Evolutionary conservation across 2,113 vertebrate species (phyloP).

Genomic region (Perognathus longimembris): DNA sequence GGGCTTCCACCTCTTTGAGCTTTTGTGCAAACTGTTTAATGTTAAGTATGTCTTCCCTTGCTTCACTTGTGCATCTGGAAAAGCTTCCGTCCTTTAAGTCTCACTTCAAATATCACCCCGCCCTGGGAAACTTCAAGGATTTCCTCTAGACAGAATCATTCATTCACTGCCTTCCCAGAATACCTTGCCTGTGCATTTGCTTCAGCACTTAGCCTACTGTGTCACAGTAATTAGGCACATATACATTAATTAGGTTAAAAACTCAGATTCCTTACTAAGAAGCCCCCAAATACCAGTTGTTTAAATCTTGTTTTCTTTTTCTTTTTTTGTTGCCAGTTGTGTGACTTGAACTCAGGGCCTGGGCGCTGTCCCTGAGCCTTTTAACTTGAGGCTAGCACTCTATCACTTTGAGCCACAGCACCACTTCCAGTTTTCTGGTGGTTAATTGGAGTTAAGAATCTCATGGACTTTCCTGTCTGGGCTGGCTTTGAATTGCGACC

Average conservation of each 20-base stretch:
- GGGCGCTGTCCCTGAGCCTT: no score
- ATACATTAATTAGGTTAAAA: not conserved
- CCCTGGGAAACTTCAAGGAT: conserved; percentile 8
- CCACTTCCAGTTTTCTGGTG: no score
- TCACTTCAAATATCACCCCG: not conserved
- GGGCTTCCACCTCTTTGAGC: not conserved
- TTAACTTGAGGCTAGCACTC: no score
- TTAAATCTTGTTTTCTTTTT: not conserved
- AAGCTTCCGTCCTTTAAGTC: conserved; percentile 17
- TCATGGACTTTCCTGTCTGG: no score
- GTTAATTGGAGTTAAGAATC: no score
- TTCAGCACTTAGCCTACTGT: not conserved
- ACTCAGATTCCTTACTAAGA: not conserved
- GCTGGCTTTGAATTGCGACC: no score
- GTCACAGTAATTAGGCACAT: not conserved
- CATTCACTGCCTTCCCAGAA: not conserved
- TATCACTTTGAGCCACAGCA: no score
- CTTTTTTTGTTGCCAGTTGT: no score
- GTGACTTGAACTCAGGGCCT: no score
- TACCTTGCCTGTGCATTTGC: accelerated
- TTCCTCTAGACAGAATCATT: not conserved
- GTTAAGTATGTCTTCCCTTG: not conserved
- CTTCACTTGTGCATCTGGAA: not conserved
- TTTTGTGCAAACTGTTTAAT: not conserved
- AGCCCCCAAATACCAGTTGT: not conserved